Conservation (phyloP, 2,888 invertebrate genomes). For the Ceratothoa steindachneri region DNA sequence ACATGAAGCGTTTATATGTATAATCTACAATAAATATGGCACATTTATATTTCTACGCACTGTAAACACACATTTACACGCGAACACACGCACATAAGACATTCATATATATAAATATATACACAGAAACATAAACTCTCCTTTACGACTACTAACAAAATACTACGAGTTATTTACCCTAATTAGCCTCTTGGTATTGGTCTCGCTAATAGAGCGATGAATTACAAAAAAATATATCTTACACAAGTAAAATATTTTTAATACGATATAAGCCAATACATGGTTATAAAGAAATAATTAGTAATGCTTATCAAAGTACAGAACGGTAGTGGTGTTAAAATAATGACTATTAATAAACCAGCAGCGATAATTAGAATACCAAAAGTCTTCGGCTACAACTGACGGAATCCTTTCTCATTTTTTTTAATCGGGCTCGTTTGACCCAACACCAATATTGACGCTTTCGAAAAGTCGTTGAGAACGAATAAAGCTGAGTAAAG, state of each 20-base stretch:
- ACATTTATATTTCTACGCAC: neutral
- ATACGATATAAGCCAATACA: neutral
- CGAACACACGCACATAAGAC: too few relatives aligned
- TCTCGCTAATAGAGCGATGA: neutral
- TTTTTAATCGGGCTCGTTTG: too few relatives aligned
- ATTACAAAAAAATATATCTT: neutral
- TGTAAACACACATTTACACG: too few relatives aligned
- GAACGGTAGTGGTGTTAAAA: neutral
- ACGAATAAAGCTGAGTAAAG: neutral
- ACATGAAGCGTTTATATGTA: neutral
- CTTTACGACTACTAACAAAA: neutral
- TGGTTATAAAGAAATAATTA: neutral
- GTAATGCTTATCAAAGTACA: too few relatives aligned
- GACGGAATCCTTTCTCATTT: too few relatives aligned
- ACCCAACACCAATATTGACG: too few relatives aligned
- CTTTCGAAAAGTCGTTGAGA: neutral
- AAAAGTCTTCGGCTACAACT: too few relatives aligned
- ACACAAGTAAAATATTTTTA: neutral
- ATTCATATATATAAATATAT: too few relatives aligned
- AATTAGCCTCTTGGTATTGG: neutral
- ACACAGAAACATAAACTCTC: too few relatives aligned
- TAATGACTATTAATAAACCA: neutral
- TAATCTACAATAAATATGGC: neutral
- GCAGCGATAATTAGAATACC: too few relatives aligned
- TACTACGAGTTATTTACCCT: too few relatives aligned